phyloP scores from a whole-genome alignment of 2,797 vertebrate genomes.

The Stomatorhinus walkeri region DNA sequence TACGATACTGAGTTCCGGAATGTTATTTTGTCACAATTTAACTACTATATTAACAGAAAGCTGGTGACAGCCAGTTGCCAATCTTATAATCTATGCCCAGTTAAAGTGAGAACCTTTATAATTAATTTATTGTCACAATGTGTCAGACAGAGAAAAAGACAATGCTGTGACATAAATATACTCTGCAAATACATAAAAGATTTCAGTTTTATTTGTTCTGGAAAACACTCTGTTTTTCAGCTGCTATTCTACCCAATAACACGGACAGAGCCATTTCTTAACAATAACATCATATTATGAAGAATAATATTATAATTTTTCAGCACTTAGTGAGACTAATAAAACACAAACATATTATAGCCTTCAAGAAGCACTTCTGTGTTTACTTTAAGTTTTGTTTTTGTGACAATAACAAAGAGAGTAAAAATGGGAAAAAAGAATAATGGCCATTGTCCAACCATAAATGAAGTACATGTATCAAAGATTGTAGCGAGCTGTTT shows the following conservation, averaged over 20 bases:
- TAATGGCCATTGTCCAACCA: not conserved
- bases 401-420: not conserved
- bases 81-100: not conserved
- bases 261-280: not conserved
- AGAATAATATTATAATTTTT: slow-evolving; percentile 8
- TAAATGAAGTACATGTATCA: not conserved
- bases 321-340: slow-evolving; percentile 10
- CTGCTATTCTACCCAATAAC: not conserved
- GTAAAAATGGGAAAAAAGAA: not conserved
- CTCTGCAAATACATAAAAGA: not conserved
- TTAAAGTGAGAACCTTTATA: not conserved
- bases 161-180: not conserved
- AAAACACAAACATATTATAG: slow-evolving; percentile 21
- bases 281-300: not conserved
- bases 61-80: not conserved
- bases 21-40: not conserved
- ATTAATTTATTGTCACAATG: not conserved
- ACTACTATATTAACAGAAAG: not conserved
- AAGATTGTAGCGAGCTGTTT: not conserved
- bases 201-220: not conserved
- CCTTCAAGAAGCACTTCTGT: not conserved
- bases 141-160: not conserved
- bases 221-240: not conserved
- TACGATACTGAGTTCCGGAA: not conserved
- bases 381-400: slow-evolving; percentile 15